Evolutionary conservation across 2,888 invertebrate species (phyloP), one percentile per base, ranked within the genome.

Genomic region (Elmis aenea): DNA sequence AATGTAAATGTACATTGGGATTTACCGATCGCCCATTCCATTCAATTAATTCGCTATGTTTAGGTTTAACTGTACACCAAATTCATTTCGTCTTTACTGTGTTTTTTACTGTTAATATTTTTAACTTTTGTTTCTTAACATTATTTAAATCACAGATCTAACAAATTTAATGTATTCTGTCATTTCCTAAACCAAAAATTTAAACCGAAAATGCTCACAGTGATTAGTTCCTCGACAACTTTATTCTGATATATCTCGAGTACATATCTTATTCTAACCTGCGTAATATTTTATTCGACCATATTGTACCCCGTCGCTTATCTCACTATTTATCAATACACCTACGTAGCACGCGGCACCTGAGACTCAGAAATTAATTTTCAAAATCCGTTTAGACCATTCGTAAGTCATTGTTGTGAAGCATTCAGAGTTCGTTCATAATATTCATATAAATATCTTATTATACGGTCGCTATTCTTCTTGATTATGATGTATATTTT

Each of bases 241-340:
- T 44, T 46, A 51, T 53, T 49, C 48, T 35, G 38, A 41, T 46
- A 44, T 53, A 53, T 55, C 52, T 48, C 40, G 33, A 35, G 30
- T 45, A 50, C 48, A 49, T 47, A 54, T 54, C 55, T 51, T 42
- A 45, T 51, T 51, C 47, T 40, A 40, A 36, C 37, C 47, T 49
- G 51, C 50, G 55, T 58, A 58, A 60, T 59, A 58, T 59, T 59
- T 61, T 59, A 60, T 57, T 56, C 55, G 54, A 48, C 54, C 57
- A 54, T 58, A 58, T 55, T 52, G 52, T 51, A 58, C 57, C 53
- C 56, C 44, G 44, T 33, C 41, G 38, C 41, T 46, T 54, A 51
- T 52, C 52, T 51, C 46, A 36, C 52, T 53, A 55, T 57, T 54
- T 57, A 55, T 57, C 55, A 49, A 50, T 51, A 51, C 56, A 48